These are phyloP conservation scores for Meandrina meandrites DNA, from an alignment of 92 coral and sea anemone genomes.

Conservation along the genomic window DNA sequence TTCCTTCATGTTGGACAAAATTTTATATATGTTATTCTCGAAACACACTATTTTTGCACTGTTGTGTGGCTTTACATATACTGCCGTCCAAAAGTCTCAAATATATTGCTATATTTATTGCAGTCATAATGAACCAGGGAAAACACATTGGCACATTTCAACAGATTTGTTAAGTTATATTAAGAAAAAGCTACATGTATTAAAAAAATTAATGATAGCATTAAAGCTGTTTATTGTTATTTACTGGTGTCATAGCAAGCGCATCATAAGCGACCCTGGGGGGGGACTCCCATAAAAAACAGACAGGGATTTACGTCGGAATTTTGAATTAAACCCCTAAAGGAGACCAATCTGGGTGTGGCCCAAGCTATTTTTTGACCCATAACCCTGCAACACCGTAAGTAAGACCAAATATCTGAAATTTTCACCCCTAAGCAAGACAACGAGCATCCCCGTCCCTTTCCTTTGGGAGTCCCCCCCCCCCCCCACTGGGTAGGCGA, in stretches of 20 bases:
- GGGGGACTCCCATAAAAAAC: no score
- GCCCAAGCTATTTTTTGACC: no score
- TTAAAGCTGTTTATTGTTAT: not conserved
- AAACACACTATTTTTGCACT: constrained; percentile 19
- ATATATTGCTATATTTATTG: constrained; percentile 36
- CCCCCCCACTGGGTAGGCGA: no score
- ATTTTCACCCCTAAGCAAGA: no score
- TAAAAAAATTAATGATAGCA: not conserved
- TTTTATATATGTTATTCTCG: not conserved
- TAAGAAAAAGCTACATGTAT: not conserved
- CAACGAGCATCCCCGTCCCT: no score
- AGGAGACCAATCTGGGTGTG: no score
- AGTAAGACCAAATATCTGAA: no score
- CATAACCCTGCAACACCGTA: no score
- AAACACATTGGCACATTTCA: not conserved
- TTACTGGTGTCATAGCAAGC: not conserved
- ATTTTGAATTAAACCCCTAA: no score
- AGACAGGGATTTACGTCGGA: no score
- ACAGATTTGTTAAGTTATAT: not conserved
- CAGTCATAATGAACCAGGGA: not conserved
- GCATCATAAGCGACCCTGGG: no score
- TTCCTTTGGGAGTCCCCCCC: no score
- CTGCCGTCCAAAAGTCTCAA: not conserved
- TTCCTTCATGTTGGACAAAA: not conserved
- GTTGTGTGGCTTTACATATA: not conserved